Evolutionary conservation across 1,140 invertebrate genomes (phyloP).

Genomic region (Piezodorus guildinii): DNA sequence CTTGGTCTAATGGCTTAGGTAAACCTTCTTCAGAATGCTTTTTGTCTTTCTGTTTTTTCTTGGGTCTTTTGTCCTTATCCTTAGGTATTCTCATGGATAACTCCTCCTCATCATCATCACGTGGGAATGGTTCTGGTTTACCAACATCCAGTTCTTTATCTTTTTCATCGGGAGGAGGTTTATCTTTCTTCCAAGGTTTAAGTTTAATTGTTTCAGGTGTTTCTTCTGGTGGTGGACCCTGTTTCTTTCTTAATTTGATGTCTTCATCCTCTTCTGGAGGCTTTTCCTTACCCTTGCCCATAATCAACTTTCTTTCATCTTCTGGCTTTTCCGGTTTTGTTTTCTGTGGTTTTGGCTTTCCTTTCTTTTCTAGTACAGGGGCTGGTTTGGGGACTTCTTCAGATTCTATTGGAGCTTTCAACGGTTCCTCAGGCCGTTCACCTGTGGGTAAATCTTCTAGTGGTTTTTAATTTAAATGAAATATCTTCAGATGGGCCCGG

Average conservation of each 20-base stretch:
- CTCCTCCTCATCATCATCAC: slow-evolving; percentile 32
- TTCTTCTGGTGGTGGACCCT: slow-evolving; percentile 32
- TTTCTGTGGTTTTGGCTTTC: slow-evolving; percentile 26
- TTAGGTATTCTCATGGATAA: slow-evolving; percentile 17
- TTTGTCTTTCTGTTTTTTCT: slow-evolving; percentile 17
- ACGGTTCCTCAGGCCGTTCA: slow-evolving; percentile 24
- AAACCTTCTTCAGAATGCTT: background rate
- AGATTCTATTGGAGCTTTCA: slow-evolving; percentile 25
- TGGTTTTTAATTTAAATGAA: slow-evolving; percentile 27
- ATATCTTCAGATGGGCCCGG: slow-evolving; percentile 20
- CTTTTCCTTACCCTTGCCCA: slow-evolving; percentile 34
- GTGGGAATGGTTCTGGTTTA: slow-evolving; percentile 32
- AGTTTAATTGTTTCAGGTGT: slow-evolving; percentile 28
- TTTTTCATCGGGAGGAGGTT: slow-evolving; percentile 23
- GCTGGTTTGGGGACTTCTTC: slow-evolving; percentile 28
- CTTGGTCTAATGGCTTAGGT: background rate
- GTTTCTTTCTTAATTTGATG: slow-evolving; percentile 36
- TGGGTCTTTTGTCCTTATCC: slow-evolving; percentile 17
- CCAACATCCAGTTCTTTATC: slow-evolving; percentile 24
- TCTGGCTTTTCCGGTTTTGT: slow-evolving; percentile 25
- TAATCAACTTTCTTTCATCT: slow-evolving; percentile 36
- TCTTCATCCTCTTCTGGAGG: slow-evolving; percentile 32
- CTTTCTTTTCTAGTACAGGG: slow-evolving; percentile 29
- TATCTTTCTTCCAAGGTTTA: slow-evolving; percentile 29
- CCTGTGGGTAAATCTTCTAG: slow-evolving; percentile 28